Evolutionary conservation across 2,113 vertebrate species (phyloP), one percentile per base, ranked within the genome.

Genomic region (Calidris pugnax): DNA sequence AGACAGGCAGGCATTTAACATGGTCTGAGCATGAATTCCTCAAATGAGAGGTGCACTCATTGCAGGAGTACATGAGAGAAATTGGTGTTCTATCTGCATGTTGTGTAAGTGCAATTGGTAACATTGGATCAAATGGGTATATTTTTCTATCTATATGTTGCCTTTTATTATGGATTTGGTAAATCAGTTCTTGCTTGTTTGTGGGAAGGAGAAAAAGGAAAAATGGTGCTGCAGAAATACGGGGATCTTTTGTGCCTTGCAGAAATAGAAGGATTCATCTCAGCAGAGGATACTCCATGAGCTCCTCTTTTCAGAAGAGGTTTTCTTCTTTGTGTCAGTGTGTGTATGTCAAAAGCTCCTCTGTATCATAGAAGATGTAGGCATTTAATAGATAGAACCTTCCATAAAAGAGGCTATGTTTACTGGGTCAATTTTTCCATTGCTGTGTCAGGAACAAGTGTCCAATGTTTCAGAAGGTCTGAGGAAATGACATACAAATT

Each of bases 41-140:
- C 47, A 59, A 78, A 19, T 43, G 9, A 55, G 57, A 90, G 10
- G 14, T 48, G 23, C 10, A 14, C 20, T 74, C 10, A 9, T 16
- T 67, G 56, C 12, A 30, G 15, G 15, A 84, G 9, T 32, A 26
- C 30, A 19, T 22, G 43, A 57, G 22, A 80, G 27, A 66, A 86
- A 77, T 17, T 3, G 2, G 14, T 50, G 26, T 21, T 47, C 21
- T 4, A 2, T 10, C 7, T 2, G 1, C 35, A 10, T 53, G 28
- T 75, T 64, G 23, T 43, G 2, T 33, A 37, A 60, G 37, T 41
- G 30, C 23, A 18, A 75, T 18, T 47, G 41, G 45, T 69, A 84
- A 27, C 14, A 7, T 22, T 64, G 64, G 20, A 47, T 74, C 37
- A 50, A 59, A 47, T 26, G 1, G 51, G 47, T 72, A 13, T 32